Conservation (phyloP, 1,140 invertebrate genomes). For the Neotoxoptera formosana region DNA sequence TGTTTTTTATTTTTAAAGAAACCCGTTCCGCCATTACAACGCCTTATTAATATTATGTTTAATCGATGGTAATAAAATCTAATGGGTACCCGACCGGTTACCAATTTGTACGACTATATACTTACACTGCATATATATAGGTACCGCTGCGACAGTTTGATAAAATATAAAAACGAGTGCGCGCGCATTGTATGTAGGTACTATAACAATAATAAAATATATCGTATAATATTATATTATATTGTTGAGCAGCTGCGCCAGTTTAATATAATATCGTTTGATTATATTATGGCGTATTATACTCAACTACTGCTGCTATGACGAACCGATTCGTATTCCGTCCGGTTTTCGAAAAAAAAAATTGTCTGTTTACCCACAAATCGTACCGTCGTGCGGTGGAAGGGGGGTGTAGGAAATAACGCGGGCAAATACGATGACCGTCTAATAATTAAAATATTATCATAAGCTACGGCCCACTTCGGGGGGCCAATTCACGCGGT, state of each 20-base stretch:
- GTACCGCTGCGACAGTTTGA: not conserved
- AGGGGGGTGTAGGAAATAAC: too few species aligned
- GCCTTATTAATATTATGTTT: not conserved
- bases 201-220: not conserved
- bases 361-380: not conserved
- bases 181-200: constrained; percentile 1
- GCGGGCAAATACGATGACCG: not conserved
- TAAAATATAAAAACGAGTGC: constrained; percentile 2
- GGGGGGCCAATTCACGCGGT: not conserved
- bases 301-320: not conserved
- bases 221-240: not conserved
- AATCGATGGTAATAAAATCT: not conserved
- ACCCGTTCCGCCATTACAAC: not conserved
- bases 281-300: not conserved
- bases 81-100: not conserved
- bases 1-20: not conserved
- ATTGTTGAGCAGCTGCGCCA: not conserved
- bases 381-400: not conserved
- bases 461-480: not conserved
- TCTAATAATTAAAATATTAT: not conserved
- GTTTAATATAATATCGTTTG: not conserved
- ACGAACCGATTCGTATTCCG: not conserved
- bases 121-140: too few species aligned
- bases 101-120: constrained; percentile 1
- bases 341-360: not conserved